These are phyloP conservation scores for Magallana ariakensis DNA, from an alignment of 1,140 invertebrate genomes.

Conservation along the genomic window DNA sequence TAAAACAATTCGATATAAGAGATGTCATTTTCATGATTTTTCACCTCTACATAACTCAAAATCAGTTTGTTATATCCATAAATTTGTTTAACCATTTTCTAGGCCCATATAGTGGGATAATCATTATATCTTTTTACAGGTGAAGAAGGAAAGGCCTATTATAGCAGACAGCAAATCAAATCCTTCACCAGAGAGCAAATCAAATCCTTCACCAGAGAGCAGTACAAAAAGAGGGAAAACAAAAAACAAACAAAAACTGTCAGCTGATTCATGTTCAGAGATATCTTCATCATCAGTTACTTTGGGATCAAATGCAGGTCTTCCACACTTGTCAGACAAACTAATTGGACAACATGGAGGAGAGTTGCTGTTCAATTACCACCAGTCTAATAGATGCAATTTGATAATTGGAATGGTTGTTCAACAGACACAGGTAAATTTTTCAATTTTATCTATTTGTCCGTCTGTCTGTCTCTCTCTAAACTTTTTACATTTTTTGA, in stretches of 20 bases:
- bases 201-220: background rate
- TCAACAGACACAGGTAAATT: background rate
- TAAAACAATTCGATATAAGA: too few relatives aligned
- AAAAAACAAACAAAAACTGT: background rate
- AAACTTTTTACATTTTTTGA: background rate
- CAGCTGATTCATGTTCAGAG: background rate
- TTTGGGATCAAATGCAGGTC: background rate
- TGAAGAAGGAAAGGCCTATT: background rate
- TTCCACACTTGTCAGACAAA: background rate
- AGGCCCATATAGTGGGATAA: too few relatives aligned
- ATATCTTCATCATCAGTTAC: background rate
- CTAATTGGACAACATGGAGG: background rate
- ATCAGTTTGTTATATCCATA: too few relatives aligned
- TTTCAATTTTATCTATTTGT: background rate
- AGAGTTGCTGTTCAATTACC: background rate
- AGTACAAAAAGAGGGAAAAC: background rate
- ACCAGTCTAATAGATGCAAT: background rate
- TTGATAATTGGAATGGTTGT: background rate
- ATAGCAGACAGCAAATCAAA: background rate
- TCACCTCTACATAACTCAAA: too few relatives aligned
- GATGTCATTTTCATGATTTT: too few relatives aligned
- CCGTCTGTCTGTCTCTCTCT: background rate
- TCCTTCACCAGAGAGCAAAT: background rate
- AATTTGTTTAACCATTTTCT: too few relatives aligned
- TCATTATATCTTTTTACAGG: background rate